These are phyloP conservation scores for Napeogenes inachia DNA, from an alignment of 2,888 invertebrate genomes.

Conservation along the genomic window DNA sequence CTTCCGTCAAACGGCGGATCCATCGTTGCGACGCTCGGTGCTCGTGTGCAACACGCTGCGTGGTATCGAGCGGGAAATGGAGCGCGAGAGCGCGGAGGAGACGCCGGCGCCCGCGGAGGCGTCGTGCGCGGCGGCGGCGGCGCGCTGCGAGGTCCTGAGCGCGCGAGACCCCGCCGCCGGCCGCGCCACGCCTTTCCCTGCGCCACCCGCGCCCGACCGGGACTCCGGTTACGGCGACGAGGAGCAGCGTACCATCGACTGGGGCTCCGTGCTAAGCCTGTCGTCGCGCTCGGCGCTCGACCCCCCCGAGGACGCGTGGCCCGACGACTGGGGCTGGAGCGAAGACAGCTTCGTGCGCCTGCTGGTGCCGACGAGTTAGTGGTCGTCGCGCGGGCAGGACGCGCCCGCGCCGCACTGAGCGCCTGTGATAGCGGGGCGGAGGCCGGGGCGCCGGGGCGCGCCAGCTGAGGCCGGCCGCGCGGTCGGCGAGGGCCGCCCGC, in stretches of 20 bases:
- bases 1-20: conserved; percentile 92
- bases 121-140: conserved; percentile 67
- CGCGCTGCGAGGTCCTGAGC: conserved; percentile 79
- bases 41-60: conserved; percentile 95
- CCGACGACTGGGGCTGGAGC: conserved; percentile 79
- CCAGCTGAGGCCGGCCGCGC: conserved; percentile 45
- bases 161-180: conserved; percentile 72
- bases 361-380: conserved; percentile 83
- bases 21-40: conserved; percentile 92
- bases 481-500: conserved; percentile 42
- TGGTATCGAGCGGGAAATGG: conserved; percentile 93
- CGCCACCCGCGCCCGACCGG: conserved; percentile 76
- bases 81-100: conserved; percentile 80
- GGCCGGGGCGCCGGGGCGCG: conserved; percentile 50
- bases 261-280: conserved; percentile 93
- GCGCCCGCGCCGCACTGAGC: conserved; percentile 71
- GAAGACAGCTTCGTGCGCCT: conserved; percentile 85
- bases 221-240: conserved; percentile 88
- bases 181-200: conserved; percentile 84
- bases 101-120: conserved; percentile 74
- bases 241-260: conserved; percentile 89
- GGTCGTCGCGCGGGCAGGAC: conserved; percentile 70
- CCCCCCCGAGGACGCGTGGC: conserved; percentile 87
- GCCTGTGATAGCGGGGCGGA: conserved; percentile 62
- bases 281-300: conserved; percentile 91